Conservation (phyloP, 2,797 vertebrate species). For the Syngnathus rostellatus region DNA sequence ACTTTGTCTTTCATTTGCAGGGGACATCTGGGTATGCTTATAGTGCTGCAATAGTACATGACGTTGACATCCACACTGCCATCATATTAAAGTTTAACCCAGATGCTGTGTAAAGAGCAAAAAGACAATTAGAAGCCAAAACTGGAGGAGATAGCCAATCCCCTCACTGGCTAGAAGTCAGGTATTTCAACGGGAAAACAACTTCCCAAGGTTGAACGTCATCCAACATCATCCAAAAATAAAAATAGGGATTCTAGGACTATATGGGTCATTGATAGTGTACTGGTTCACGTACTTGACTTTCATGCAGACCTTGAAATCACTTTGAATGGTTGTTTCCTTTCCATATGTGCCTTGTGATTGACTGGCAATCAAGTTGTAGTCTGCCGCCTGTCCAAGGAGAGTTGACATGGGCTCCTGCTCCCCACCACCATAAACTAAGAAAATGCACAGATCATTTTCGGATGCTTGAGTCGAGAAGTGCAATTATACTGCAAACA, state of each 20-base stretch:
- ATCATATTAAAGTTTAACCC: constrained; percentile 1
- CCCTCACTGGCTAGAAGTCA: not conserved
- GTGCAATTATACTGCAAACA: not conserved
- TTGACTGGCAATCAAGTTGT: not conserved
- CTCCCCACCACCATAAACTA: not conserved
- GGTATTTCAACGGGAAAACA: not conserved
- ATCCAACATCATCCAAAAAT: not conserved
- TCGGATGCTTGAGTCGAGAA: not conserved
- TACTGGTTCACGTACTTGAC: not conserved
- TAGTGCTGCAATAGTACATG: not conserved
- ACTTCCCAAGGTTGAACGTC: not conserved
- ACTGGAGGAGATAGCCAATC: not conserved
- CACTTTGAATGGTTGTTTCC: not conserved
- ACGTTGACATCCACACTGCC: not conserved
- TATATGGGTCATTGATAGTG: not conserved
- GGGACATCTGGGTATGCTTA: not conserved
- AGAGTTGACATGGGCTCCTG: not conserved
- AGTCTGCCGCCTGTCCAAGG: not conserved
- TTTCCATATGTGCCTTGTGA: not conserved
- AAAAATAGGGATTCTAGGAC: not conserved
- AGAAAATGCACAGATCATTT: not conserved
- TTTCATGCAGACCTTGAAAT: not conserved
- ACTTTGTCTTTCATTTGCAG: constrained; percentile 4
- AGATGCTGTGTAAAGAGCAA: constrained; percentile 1
- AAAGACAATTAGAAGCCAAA: not conserved